A percentile compares a stretch with the other conserved stretches of the same genome.
Conservation (phyloP, 2,888 invertebrate species). For the Ernsta delagoae region DNA sequence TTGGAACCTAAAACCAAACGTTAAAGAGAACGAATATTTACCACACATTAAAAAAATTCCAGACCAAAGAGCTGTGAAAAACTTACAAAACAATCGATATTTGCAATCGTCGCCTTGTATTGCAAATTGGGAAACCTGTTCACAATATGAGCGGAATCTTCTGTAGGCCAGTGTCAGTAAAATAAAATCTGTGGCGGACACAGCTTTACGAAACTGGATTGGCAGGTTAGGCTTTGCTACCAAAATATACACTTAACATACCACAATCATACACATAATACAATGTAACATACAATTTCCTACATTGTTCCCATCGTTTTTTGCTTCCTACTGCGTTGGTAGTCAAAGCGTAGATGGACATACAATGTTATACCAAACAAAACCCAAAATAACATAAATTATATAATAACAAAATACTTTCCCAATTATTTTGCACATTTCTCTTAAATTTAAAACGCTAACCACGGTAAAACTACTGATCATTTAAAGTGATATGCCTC, state of each 20-base stretch:
- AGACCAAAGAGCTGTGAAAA: conserved; percentile 29
- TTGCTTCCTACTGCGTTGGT: no score
- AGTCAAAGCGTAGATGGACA: not conserved
- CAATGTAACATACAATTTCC: not conserved
- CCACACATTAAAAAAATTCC: not conserved
- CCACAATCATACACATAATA: not conserved
- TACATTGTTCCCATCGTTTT: not conserved
- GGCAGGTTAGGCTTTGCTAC: conserved; percentile 21
- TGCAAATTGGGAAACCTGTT: conserved; percentile 46
- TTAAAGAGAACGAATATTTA: not conserved
- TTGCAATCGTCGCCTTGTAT: conserved; percentile 43
- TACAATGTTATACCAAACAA: not conserved
- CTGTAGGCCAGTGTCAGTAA: conserved; percentile 44
- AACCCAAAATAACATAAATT: not conserved
- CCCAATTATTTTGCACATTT: not conserved
- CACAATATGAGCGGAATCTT: conserved; percentile 45
- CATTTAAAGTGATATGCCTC: not conserved
- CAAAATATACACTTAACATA: conserved; percentile 3
- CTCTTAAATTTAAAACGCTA: not conserved
- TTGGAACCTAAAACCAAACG: no score
- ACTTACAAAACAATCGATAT: conserved; percentile 44
- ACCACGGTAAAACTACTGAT: not conserved
- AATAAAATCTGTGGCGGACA: conserved; percentile 39
- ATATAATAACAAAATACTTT: not conserved
- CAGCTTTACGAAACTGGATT: conserved; percentile 32